phyloP scores from a whole-genome alignment of 1,140 invertebrate species.

The Macrocentrus cingulum region DNA sequence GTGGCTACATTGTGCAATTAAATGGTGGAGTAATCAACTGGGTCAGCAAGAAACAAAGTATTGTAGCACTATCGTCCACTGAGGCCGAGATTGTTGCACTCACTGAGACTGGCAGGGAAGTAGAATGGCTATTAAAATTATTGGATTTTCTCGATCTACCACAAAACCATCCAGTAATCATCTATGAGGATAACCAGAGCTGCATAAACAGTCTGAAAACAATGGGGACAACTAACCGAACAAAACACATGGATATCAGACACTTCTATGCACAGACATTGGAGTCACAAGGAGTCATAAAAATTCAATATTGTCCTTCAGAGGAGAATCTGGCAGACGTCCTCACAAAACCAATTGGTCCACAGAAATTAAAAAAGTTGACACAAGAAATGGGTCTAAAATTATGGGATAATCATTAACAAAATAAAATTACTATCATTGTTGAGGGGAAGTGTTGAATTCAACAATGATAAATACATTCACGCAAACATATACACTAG shows the following conservation, averaged over 20 bases:
- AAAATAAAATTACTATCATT: too few species aligned
- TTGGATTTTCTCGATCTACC: neutral
- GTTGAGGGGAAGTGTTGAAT: too few species aligned
- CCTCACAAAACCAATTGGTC: slow-evolving; percentile 20
- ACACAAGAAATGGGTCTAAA: too few species aligned
- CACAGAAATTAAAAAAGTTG: too few species aligned
- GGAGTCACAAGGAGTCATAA: neutral
- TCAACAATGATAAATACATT: too few species aligned
- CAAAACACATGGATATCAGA: slow-evolving; percentile 12
- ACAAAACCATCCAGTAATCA: neutral
- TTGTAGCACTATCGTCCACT: slow-evolving; percentile 13
- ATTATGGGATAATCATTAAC: too few species aligned
- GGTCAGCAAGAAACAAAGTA: slow-evolving; percentile 11
- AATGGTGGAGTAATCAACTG: slow-evolving; percentile 5
- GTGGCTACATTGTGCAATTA: slow-evolving; percentile 14
- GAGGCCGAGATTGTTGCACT: slow-evolving; percentile 15
- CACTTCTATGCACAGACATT: slow-evolving; percentile 1
- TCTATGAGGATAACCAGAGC: too few species aligned
- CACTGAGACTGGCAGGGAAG: slow-evolving; percentile 1
- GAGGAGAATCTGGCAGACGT: slow-evolving; percentile 20
- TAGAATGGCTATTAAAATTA: neutral
- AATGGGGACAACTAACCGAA: neutral
- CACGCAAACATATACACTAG: too few species aligned
- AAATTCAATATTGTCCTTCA: slow-evolving; percentile 15
- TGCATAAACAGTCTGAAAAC: slow-evolving; percentile 3